Evolutionary conservation across 2,113 vertebrate species (phyloP).

Genomic region (Motacilla alba): DNA sequence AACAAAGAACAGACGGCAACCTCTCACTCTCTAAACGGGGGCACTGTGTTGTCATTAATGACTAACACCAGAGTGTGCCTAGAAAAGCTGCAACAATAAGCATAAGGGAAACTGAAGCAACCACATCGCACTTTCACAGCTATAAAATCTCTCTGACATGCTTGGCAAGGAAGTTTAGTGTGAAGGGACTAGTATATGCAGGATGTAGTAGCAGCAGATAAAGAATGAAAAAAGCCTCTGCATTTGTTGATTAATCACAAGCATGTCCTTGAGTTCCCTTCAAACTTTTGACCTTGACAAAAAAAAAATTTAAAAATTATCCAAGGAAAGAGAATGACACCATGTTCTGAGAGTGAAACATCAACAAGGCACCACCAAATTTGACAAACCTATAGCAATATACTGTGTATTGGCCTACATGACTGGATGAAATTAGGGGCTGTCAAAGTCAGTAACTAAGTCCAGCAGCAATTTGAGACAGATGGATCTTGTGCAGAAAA

Average conservation of each 20-base stretch:
- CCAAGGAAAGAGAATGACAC: background rate
- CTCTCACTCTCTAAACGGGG: background rate
- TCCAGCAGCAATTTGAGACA: background rate
- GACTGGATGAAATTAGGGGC: background rate
- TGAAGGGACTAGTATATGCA: background rate
- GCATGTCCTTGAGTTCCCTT: background rate
- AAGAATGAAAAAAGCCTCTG: background rate
- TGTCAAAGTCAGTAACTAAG: background rate
- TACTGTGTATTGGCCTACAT: too few relatives aligned
- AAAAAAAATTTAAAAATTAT: background rate
- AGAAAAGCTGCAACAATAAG: constrained; percentile 51
- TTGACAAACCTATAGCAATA: background rate
- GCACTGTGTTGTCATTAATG: constrained; percentile 37
- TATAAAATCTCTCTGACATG: constrained; percentile 50
- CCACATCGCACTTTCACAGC: constrained; percentile 24
- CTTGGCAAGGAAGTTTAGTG: constrained; percentile 30
- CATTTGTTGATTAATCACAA: background rate
- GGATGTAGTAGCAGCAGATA: background rate
- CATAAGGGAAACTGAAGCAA: constrained; percentile 13
- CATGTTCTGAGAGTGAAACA: background rate
- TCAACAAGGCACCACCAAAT: background rate
- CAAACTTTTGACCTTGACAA: background rate
- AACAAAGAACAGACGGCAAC: constrained; percentile 29
- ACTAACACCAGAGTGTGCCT: constrained; percentile 28
- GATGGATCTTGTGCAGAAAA: background rate